Conservation (phyloP, 2,888 invertebrate genomes). For the Herminia tarsipennalis region DNA sequence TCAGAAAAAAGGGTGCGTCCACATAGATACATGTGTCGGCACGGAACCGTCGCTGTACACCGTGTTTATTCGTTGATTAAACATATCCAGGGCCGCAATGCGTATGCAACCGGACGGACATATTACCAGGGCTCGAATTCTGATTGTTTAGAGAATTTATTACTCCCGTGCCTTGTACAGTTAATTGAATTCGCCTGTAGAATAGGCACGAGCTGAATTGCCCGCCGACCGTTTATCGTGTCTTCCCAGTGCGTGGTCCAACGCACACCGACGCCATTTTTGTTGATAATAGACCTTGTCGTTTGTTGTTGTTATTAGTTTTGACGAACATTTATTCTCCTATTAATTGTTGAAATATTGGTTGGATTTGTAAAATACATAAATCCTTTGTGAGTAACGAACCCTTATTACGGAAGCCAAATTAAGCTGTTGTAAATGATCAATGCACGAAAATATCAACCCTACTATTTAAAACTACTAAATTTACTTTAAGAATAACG, state of each 20-base stretch:
- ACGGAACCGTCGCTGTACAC: conserved; percentile 64
- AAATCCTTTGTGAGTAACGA: no score
- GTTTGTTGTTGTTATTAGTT: conserved; percentile 40
- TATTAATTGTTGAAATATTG: not conserved
- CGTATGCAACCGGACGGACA: conserved; percentile 83
- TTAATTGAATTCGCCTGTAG: conserved; percentile 85
- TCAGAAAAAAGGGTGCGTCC: conserved; percentile 50
- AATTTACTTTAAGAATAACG: no score
- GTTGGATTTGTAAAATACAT: no score
- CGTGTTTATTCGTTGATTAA: conserved; percentile 83
- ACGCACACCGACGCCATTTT: conserved; percentile 57
- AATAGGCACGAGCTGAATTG: conserved; percentile 79
- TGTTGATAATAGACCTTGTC: conserved; percentile 54
- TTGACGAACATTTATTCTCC: not conserved
- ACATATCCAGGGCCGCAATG: conserved; percentile 80
- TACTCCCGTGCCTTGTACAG: conserved; percentile 84
- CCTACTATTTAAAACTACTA: no score
- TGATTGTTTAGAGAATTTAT: conserved; percentile 86
- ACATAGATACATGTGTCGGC: conserved; percentile 67
- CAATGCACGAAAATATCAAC: no score
- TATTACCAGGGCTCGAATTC: conserved; percentile 84
- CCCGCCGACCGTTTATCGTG: conserved; percentile 73
- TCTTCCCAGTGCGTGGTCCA: conserved; percentile 70
- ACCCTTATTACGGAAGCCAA: no score
- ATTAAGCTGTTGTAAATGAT: no score